Conservation (phyloP, 1,140 invertebrate species). For the Aradophagus sp. region DNA sequence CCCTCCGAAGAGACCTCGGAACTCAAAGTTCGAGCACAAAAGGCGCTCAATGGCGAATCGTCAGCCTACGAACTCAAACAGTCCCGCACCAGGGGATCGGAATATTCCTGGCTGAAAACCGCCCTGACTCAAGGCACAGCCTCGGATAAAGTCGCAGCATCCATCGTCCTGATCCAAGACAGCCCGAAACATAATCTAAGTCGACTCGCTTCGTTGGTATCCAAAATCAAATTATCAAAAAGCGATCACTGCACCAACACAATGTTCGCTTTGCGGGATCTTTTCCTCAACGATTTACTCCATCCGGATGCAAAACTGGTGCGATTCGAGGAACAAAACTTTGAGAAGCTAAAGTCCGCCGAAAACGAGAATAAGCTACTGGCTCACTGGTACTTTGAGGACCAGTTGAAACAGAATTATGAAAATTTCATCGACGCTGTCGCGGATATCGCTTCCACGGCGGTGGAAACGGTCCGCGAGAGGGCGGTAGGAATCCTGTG, state of each 20-base stretch:
- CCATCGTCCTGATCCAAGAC: constrained; percentile 88
- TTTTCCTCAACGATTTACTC: constrained; percentile 86
- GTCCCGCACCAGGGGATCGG: constrained; percentile 63
- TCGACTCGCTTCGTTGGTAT: constrained; percentile 82
- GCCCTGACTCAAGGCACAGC: constrained; percentile 87
- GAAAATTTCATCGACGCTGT: constrained; percentile 81
- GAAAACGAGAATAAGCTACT: constrained; percentile 77
- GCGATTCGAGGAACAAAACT: constrained; percentile 82
- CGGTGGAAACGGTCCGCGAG: constrained; percentile 86
- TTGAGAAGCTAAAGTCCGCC: constrained; percentile 72
- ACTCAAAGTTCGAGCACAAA: constrained; percentile 78
- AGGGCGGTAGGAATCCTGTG: constrained; percentile 86
- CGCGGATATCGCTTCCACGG: constrained; percentile 79
- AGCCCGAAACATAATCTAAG: constrained; percentile 87
- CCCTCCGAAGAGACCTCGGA: constrained; percentile 68
- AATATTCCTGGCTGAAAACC: constrained; percentile 84
- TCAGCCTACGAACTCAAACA: constrained; percentile 76
- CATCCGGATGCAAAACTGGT: constrained; percentile 82
- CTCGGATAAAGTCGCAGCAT: constrained; percentile 90
- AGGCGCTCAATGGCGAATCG: constrained; percentile 78
- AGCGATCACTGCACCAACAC: constrained; percentile 84
- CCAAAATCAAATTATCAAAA: constrained; percentile 87
- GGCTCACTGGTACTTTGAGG: constrained; percentile 86
- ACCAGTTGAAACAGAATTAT: constrained; percentile 87
- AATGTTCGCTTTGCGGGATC: constrained; percentile 83